These are phyloP conservation scores for Phalera bucephala DNA, from an alignment of 2,888 invertebrate genomes.

Conservation along the genomic window DNA sequence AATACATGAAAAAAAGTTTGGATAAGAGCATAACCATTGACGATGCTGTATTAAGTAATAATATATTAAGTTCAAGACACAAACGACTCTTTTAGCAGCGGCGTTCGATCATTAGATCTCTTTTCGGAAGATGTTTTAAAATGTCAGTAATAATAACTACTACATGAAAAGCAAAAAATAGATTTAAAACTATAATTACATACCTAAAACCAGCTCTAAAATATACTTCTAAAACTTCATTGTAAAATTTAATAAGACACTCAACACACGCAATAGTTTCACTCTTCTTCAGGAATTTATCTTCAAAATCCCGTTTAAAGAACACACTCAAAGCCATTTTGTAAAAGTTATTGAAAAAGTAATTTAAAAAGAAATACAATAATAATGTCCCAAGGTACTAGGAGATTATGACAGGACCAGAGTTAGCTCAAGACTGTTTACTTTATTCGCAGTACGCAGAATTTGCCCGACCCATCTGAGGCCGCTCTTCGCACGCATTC, in stretches of 20 bases:
- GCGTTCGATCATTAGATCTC: no score
- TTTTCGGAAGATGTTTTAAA: no score
- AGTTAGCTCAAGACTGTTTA: slow-evolving; percentile 39
- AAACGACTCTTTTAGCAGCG: no score
- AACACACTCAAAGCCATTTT: slow-evolving; percentile 47
- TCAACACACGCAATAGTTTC: slow-evolving; percentile 43
- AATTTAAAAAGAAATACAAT: slow-evolving; percentile 6
- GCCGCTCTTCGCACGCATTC: slow-evolving; percentile 7
- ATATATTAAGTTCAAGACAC: no score
- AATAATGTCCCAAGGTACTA: slow-evolving; percentile 25
- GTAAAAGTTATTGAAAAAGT: slow-evolving; percentile 6
- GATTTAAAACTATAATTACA: no score
- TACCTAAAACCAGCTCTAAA: slow-evolving; percentile 41
- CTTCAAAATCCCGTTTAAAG: slow-evolving; percentile 28
- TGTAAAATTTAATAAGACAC: slow-evolving; percentile 30
- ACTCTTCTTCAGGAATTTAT: slow-evolving; percentile 25
- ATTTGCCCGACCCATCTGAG: slow-evolving; percentile 33
- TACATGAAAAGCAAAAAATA: no score
- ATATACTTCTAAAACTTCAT: slow-evolving; percentile 38
- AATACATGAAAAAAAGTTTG: no score
- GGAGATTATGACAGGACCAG: slow-evolving; percentile 36
- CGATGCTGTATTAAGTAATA: no score
- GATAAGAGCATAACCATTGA: no score
- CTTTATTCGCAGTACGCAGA: slow-evolving; percentile 25
- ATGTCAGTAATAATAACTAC: no score